Percentiles rank a stretch among this genome's conserved stretches.
Conservation (phyloP, 2,113 vertebrate genomes). For the Litocranius walleri region DNA sequence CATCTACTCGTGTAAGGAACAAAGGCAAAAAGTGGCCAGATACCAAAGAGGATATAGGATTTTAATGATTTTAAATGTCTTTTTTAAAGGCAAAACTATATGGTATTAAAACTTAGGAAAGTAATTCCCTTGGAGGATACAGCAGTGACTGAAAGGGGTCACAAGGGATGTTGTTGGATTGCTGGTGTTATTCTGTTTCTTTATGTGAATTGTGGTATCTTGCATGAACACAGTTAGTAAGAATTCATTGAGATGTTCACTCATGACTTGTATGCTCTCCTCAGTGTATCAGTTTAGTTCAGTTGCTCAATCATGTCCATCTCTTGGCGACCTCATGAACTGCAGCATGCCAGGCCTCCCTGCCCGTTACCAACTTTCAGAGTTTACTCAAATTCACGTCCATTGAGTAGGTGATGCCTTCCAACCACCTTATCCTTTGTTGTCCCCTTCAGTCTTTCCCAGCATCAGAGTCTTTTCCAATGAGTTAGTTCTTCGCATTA, state of each 20-base stretch:
- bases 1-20: no score
- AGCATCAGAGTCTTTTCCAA: neutral
- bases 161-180: neutral
- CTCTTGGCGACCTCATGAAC: neutral
- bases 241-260: neutral
- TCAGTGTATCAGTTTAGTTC: neutral
- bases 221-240: neutral
- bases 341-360: neutral
- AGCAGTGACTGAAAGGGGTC: neutral
- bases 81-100: neutral
- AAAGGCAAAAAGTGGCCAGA: neutral
- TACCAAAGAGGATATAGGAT: neutral
- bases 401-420: neutral
- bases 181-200: neutral
- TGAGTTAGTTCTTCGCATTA: neutral
- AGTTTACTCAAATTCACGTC: neutral
- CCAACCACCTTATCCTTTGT: neutral
- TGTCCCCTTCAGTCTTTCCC: neutral
- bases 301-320: accelerated
- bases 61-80: neutral
- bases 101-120: neutral
- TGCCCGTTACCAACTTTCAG: neutral
- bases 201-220: neutral
- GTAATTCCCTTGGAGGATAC: neutral
- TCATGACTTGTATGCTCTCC: neutral